Evolutionary conservation across 2,797 vertebrate species (phyloP), one percentile per base, ranked within the genome.

Genomic region (Gila robusta): DNA sequence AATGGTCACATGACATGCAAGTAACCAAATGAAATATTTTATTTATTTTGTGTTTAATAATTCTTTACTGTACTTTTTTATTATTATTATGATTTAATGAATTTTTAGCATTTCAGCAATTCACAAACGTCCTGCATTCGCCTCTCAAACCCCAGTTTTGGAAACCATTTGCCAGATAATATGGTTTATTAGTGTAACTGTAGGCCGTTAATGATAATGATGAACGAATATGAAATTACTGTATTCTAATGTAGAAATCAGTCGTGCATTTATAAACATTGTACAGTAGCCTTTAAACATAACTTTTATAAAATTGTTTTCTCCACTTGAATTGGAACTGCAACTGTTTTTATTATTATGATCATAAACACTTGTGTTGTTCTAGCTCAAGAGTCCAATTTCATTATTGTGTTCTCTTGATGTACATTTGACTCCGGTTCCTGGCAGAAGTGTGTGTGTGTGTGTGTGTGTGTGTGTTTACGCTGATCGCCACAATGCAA

Each of bases 381-480:
- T 77, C 49, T 5, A 4, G 37, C 52, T 59, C 32, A 17, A 62
- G 54, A n/a, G 19, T 35, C 19, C 3, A 0, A 9, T 69, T 81
- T 69, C 28, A 52, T 67, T 23, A 0, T 2, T 23, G 19, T 67
- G 26, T 67, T 67, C 7, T 9, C 7, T n/a, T 49, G 28, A n/a
- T 26, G 47, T 70, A 19, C 47, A 56, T 52, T n/a, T 70, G 66
- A 81, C 79, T 81, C 28, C 44, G n/a, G 28, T 69, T 39, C 44
- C 6, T 70, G 44, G 26, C 62, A 80, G 62, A 67, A 67, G 39
- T 80, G 0, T 66, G 26, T 12, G 10, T 11, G 44, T 44, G 16
- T 52, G 49, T 52, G 49, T 19, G 49, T 0, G 5, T 54, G 16
- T 54, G 52, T 54, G 52, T 54, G 52, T 2, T 81, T 54, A 82